phyloP scores from a whole-genome alignment of 2,888 invertebrate species.

The Eupithecia subumbrata region DNA sequence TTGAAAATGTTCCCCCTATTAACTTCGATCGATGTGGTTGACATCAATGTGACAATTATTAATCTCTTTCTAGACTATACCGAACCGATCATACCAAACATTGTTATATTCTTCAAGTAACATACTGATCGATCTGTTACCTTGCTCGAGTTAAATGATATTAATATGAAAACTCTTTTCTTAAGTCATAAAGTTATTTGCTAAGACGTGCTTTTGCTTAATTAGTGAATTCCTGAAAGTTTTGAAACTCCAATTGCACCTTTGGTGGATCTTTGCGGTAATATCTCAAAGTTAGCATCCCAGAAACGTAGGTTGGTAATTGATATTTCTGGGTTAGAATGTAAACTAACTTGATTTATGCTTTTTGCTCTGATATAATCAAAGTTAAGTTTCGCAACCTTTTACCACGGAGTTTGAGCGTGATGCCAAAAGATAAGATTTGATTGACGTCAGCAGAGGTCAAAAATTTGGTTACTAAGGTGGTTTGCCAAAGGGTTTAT shows the following conservation, averaged over 20 bases:
- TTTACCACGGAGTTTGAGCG: conserved; percentile 21
- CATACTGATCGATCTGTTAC: neutral
- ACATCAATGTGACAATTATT: conserved; percentile 65
- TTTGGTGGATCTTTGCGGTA: neutral
- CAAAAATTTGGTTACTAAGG: conserved; percentile 54
- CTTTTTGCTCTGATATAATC: neutral
- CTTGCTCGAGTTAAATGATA: neutral
- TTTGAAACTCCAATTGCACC: neutral
- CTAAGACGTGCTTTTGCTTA: neutral
- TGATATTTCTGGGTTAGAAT: neutral
- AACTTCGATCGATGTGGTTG: conserved; percentile 61
- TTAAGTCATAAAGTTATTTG: neutral
- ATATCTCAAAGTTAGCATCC: neutral
- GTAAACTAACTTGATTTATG: neutral
- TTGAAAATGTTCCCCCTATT: conserved; percentile 62
- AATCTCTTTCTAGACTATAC: conserved; percentile 41
- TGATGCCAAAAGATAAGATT: conserved; percentile 57
- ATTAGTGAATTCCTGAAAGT: neutral
- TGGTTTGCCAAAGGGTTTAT: conserved; percentile 26
- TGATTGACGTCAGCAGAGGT: conserved; percentile 63
- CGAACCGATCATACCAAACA: neutral
- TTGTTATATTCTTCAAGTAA: neutral
- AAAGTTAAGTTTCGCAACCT: neutral
- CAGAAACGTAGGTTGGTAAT: neutral
- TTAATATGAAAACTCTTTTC: neutral